Percentiles rank a stretch among this genome's conserved stretches.
These are phyloP conservation scores for Prosapia bicincta DNA, from an alignment of 2,888 invertebrate species.

Conservation along the genomic window DNA sequence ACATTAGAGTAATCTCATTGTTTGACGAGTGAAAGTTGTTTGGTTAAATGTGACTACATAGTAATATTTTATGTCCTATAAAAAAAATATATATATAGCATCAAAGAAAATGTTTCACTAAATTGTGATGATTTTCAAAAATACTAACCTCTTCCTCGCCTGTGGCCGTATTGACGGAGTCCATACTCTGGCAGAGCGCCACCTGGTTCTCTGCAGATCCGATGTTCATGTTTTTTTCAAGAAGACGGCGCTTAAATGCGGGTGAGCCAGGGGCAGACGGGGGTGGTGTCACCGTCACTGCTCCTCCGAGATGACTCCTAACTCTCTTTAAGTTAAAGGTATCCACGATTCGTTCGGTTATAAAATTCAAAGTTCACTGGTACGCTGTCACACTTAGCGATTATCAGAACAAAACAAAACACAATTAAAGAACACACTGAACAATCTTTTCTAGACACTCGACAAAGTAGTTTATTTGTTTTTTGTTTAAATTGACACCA, in stretches of 20 bases:
- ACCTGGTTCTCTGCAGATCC: slow-evolving; percentile 57
- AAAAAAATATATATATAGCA: too few species aligned
- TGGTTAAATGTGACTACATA: too few species aligned
- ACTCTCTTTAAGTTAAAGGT: slow-evolving; percentile 38
- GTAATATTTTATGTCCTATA: too few species aligned
- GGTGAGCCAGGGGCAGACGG: slow-evolving; percentile 24
- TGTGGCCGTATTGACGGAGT: slow-evolving; percentile 92
- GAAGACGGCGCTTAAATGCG: slow-evolving; percentile 35
- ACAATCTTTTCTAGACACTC: not conserved
- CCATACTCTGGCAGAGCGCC: slow-evolving; percentile 92
- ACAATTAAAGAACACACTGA: not conserved
- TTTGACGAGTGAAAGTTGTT: too few species aligned
- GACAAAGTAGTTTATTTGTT: not conserved
- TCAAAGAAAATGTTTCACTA: too few species aligned
- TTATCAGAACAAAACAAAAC: not conserved
- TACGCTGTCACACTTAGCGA: not conserved
- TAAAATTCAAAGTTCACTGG: slow-evolving; percentile 16
- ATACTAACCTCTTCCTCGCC: slow-evolving; percentile 99
- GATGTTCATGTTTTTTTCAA: slow-evolving; percentile 33
- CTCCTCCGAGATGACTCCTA: slow-evolving; percentile 33
- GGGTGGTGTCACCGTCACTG: slow-evolving; percentile 30
- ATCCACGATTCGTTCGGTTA: slow-evolving; percentile 34
- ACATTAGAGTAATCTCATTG: too few species aligned
- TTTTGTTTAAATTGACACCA: not conserved
- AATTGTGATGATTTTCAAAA: too few species aligned